phyloP scores from a whole-genome alignment of 2,113 vertebrate genomes.

The Phrynocephalus versicolor region DNA sequence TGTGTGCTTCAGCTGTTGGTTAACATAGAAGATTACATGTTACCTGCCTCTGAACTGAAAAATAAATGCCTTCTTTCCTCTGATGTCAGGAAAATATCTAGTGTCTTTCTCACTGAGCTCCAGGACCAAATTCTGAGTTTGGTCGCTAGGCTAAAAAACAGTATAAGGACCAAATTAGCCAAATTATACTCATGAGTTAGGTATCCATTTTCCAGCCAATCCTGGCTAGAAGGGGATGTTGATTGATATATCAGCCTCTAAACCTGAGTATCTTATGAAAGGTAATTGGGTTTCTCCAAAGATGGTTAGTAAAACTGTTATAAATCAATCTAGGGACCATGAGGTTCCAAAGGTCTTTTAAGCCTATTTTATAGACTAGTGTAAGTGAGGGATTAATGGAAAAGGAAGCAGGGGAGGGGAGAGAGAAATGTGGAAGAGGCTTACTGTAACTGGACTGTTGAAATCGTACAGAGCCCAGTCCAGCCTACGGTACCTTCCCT shows the following conservation, averaged over 20 bases:
- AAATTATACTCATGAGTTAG: too few relatives aligned
- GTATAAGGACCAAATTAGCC: too few relatives aligned
- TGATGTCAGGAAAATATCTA: too few relatives aligned
- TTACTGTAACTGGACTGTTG: neutral
- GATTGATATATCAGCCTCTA: too few relatives aligned
- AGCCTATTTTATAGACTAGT: neutral
- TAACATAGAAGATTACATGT: neutral
- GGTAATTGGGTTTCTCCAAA: too few relatives aligned
- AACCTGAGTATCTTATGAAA: too few relatives aligned
- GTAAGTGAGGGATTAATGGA: neutral
- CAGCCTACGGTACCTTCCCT: neutral
- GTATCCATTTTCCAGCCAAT: too few relatives aligned
- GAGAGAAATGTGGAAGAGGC: neutral
- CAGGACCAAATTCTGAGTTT: neutral
- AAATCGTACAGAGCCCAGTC: neutral
- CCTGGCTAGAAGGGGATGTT: too few relatives aligned
- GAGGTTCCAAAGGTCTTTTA: neutral
- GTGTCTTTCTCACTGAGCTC: neutral
- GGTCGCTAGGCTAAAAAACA: neutral
- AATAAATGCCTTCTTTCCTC: too few relatives aligned
- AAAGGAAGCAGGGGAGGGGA: neutral
- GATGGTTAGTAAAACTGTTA: too few relatives aligned
- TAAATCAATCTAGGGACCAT: too few relatives aligned
- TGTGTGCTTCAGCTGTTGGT: neutral
- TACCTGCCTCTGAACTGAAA: neutral